phyloP scores from a whole-genome alignment of 2,113 vertebrate genomes.

The Caretta caretta region DNA sequence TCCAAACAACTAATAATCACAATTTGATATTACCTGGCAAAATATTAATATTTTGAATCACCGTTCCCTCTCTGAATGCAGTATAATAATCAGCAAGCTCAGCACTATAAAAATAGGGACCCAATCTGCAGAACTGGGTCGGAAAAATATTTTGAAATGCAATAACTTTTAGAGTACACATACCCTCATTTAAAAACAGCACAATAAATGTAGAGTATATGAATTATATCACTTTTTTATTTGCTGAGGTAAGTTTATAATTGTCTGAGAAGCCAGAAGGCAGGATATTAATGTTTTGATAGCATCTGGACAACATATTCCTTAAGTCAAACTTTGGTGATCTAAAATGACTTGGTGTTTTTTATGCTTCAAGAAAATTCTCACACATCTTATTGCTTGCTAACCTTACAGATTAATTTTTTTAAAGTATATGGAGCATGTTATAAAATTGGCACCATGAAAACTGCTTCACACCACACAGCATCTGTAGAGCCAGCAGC shows the following conservation, averaged over 20 bases:
- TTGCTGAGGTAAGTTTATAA: constrained; percentile 46
- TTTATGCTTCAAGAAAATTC: constrained; percentile 33
- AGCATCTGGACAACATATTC: constrained; percentile 54
- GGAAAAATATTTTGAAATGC: background rate
- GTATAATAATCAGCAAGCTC: background rate
- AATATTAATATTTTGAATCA: background rate
- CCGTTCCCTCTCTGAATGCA: background rate
- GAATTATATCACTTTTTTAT: constrained; percentile 3
- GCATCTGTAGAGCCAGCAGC: background rate
- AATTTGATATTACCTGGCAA: background rate
- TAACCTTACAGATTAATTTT: background rate
- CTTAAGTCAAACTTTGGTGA: constrained; percentile 13
- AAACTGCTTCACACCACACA: background rate
- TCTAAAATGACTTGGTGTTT: background rate
- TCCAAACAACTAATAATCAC: background rate
- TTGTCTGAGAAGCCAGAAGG: constrained; percentile 36
- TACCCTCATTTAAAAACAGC: constrained; percentile 16
- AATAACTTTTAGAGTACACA: background rate
- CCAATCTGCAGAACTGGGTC: background rate
- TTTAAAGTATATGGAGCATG: background rate
- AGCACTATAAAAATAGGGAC: background rate
- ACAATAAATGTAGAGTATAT: background rate
- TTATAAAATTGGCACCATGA: background rate
- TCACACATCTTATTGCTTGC: background rate
- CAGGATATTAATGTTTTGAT: constrained; percentile 72